Base-by-base conservation (phyloP, 2,797 vertebrate genomes). In the Hemibagrus guttatus region DNA sequence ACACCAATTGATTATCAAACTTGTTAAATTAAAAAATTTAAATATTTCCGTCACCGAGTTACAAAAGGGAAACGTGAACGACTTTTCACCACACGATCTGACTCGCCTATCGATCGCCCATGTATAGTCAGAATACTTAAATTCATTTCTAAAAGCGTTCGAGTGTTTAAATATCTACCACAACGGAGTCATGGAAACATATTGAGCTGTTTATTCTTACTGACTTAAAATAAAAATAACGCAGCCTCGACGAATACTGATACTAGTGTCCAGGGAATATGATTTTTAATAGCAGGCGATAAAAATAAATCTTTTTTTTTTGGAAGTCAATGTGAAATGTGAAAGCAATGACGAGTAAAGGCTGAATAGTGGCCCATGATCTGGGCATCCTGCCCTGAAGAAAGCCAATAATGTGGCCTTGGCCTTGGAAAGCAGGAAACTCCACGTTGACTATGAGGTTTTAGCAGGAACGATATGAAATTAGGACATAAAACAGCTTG, bases 381-480 rank as follows among this genome's bases (percentile, higher is more conserved):
- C 76, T 46, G 64, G 61, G 54, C 85, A 68, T 71, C 21, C 28
- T 69, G 85, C 59, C 64, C 66, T 71, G 76, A 9, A 59, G 19
- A 85, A 86, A 81, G 26, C 85, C 75, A 80, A 68, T 59, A 72
- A 86, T 52, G 35, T 72, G 54, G 35, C 78, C 85, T 85, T 85
- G 59, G 42, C 66, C 6, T 54, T 42, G 69, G 39, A 6, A 49
- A 13, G 83, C 71, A 76, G 71, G 58, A 84, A 84, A 49, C 39
- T 61, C 69, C 26, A 75, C 31, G 21, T 17, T 56, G 64, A 42
- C 13, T 1, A 69, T 52, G 26, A 54, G 5, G 9, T 83, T 54
- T 54, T 23, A 58, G 52, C 52, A 56, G 31, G 19, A 39, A 71
- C 58, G 28, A 69, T 42, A 56, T 14, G 26, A 52, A 83, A 23